A percentile compares a stretch with the other conserved stretches of the same genome.
These are phyloP conservation scores for Phengaris arion DNA, from an alignment of 2,888 invertebrate species.

Conservation along the genomic window DNA sequence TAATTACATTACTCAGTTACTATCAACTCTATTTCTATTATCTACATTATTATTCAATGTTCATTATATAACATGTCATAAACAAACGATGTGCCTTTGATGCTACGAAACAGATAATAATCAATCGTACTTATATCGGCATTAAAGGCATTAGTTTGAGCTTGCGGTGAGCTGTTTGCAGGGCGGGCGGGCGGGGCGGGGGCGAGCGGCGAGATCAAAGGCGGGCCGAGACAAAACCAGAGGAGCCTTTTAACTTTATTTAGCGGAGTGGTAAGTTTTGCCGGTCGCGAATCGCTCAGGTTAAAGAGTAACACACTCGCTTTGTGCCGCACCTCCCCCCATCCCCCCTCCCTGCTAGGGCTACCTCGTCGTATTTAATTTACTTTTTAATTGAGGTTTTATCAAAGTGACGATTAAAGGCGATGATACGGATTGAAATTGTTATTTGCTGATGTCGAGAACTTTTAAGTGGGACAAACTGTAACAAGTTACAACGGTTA, in stretches of 20 bases:
- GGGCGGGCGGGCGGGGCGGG: conserved; percentile 41
- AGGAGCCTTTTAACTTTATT: conserved; percentile 80
- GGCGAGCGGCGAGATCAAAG: conserved; percentile 68
- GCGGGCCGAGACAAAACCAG: conserved; percentile 76
- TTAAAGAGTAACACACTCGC: conserved; percentile 80
- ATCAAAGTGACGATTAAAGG: conserved; percentile 6
- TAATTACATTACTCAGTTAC: too few relatives aligned
- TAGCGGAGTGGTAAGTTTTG: conserved; percentile 80
- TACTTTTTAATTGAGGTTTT: not conserved
- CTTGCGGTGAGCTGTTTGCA: conserved; percentile 76
- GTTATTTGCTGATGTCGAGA: not conserved
- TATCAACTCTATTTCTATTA: too few relatives aligned
- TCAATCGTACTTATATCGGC: conserved; percentile 70
- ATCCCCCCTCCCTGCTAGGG: conserved; percentile 49
- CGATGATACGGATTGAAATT: not conserved
- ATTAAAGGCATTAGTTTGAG: conserved; percentile 76
- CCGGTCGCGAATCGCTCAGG: conserved; percentile 79
- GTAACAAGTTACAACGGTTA: not conserved
- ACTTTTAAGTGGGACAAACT: not conserved
- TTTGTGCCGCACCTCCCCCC: conserved; percentile 57
- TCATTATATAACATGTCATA: not conserved
- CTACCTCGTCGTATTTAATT: conserved; percentile 40
- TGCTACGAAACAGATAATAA: conserved; percentile 62
- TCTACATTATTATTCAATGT: too few relatives aligned
- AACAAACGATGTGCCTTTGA: conserved; percentile 57